Evolutionary conservation across 2,888 invertebrate genomes (phyloP).

Genomic region (Chironomus tentans): DNA sequence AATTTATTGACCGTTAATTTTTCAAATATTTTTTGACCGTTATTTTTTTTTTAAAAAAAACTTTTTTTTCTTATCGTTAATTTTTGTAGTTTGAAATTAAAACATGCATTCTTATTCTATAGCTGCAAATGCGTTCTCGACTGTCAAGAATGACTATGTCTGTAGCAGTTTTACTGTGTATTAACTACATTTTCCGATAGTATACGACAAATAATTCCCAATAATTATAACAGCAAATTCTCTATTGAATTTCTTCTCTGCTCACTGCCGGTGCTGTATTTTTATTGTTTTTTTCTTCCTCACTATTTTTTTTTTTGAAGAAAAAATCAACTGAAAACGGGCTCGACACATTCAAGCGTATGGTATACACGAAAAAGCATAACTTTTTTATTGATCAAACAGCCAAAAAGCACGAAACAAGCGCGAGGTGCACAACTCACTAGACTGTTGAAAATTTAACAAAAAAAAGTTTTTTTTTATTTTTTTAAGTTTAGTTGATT

Average conservation of each 20-base stretch:
- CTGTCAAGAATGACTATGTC: neutral
- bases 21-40: no score
- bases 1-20: no score
- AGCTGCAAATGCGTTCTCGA: no score
- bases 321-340: neutral
- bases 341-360: neutral
- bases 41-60: no score
- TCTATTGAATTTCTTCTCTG: neutral
- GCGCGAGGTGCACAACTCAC: slow-evolving; percentile 20
- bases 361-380: slow-evolving; percentile 2
- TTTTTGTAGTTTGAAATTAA: no score
- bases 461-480: neutral
- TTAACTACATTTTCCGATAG: neutral
- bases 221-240: neutral
- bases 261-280: neutral
- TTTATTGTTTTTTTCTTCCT: neutral
- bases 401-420: slow-evolving; percentile 18
- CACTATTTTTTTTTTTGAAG: neutral
- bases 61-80: no score
- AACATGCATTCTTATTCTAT: no score
- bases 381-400: slow-evolving; percentile 26
- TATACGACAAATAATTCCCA: neutral
- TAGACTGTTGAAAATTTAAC: neutral
- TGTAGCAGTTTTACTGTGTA: neutral
- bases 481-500: neutral